A percentile compares a stretch with the other conserved stretches of the same genome.
Conservation (phyloP, 2,888 invertebrate genomes). For the Nipponacmea schrenckii region DNA sequence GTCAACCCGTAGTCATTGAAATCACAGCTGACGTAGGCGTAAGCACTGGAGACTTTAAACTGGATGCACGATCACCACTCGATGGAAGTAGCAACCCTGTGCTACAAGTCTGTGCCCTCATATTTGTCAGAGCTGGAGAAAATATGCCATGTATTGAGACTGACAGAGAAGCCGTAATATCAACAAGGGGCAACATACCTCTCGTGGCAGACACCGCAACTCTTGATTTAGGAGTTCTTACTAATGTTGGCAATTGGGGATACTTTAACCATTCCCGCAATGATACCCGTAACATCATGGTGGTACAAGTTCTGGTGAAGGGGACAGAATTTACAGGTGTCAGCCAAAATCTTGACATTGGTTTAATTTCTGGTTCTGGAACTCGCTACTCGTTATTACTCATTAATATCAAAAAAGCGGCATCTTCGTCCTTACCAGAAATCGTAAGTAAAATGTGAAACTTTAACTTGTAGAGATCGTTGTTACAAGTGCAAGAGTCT, state of each 20-base stretch:
- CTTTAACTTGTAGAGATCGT: constrained; percentile 25
- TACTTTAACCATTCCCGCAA: constrained; percentile 21
- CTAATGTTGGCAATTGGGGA: constrained; percentile 35
- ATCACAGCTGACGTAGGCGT: constrained; percentile 25
- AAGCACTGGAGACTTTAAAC: constrained; percentile 28
- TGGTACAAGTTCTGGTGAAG: constrained; percentile 33
- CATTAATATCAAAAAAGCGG: no score
- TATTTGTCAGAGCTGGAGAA: constrained; percentile 30
- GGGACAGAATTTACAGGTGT: constrained; percentile 30
- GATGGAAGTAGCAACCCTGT: constrained; percentile 25
- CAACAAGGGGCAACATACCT: constrained; percentile 21
- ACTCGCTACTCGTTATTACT: no score
- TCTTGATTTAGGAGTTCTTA: constrained; percentile 45
- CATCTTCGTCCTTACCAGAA: no score
- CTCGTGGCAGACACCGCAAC: constrained; percentile 39
- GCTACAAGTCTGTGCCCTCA: constrained; percentile 39
- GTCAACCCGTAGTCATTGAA: constrained; percentile 24
- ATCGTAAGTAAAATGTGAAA: not conserved
- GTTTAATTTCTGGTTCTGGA: constrained; percentile 4
- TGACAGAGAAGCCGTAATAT: constrained; percentile 31
- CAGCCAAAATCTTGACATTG: constrained; percentile 31
- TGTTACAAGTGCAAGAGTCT: not conserved
- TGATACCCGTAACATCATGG: constrained; percentile 26
- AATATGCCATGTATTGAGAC: constrained; percentile 41
- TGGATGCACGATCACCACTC: constrained; percentile 43